Conservation (phyloP, 2,888 invertebrate genomes). For the Phrixothrix hirtus region DNA sequence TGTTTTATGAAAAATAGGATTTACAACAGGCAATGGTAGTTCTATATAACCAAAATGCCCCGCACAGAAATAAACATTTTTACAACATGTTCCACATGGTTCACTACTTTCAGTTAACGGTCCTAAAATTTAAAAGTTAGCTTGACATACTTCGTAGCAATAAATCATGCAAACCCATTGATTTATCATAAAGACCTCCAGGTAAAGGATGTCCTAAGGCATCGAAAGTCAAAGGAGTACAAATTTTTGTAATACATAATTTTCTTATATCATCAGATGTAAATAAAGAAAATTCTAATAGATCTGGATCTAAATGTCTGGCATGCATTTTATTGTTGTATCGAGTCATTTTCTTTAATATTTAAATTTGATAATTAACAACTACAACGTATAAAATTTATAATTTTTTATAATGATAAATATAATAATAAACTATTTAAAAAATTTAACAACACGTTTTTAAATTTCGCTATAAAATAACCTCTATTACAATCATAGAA, state of each 20-base stretch:
- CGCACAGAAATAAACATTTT: constrained; percentile 69
- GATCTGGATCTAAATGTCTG: constrained; percentile 30
- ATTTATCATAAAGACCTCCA: constrained; percentile 90
- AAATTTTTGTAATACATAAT: constrained; percentile 80
- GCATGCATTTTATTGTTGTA: constrained; percentile 16
- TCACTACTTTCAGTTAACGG: constrained; percentile 67
- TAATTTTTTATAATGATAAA: too few relatives aligned
- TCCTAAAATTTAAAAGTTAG: too few relatives aligned
- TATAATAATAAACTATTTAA: too few relatives aligned
- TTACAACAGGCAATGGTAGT: constrained; percentile 83
- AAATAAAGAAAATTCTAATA: constrained; percentile 55
- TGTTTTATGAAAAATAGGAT: constrained; percentile 84
- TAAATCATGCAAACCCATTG: constrained; percentile 69
- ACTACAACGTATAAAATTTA: neutral
- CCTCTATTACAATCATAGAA: too few relatives aligned
- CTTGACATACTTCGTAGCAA: too few relatives aligned
- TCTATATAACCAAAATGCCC: constrained; percentile 97
- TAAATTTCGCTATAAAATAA: too few relatives aligned
- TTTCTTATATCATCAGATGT: constrained; percentile 75
- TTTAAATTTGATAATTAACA: neutral
- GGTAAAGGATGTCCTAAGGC: constrained; percentile 77
- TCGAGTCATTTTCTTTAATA: constrained; percentile 8
- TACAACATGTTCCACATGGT: constrained; percentile 79
- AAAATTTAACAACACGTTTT: too few relatives aligned
- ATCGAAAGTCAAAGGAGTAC: constrained; percentile 79